Evolutionary conservation across 92 coral and sea anemone species (phyloP).

Genomic region (Bergia puertoricense): DNA sequence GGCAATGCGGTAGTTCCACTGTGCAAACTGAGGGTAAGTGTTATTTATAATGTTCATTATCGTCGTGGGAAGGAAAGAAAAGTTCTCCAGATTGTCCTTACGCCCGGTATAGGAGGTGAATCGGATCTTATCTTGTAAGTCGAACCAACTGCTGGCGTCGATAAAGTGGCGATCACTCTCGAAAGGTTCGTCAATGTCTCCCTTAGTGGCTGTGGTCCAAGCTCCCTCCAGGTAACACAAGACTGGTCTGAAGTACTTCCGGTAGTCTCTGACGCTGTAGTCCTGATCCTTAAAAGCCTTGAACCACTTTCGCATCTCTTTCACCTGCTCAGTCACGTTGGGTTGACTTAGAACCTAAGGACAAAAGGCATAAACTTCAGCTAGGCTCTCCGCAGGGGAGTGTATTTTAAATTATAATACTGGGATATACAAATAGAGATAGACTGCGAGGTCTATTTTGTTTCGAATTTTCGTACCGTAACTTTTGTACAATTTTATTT

Average conservation of each 20-base stretch:
- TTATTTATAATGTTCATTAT: slow-evolving; percentile 79
- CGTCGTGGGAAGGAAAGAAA: slow-evolving; percentile 83
- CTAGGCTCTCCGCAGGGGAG: too few species aligned
- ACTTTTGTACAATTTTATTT: too few species aligned
- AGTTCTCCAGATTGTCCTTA: slow-evolving; percentile 91
- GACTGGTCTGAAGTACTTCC: slow-evolving; percentile 86
- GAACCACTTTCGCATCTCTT: slow-evolving; percentile 93
- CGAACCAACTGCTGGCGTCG: slow-evolving; percentile 90
- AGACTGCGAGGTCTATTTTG: too few species aligned
- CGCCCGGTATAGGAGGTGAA: slow-evolving; percentile 94
- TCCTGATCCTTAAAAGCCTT: slow-evolving; percentile 82
- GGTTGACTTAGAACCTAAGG: background rate
- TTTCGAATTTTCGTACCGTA: too few species aligned
- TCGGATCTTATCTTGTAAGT: slow-evolving; percentile 87
- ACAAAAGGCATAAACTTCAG: background rate
- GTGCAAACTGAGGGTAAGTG: slow-evolving; percentile 78
- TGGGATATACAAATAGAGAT: too few species aligned
- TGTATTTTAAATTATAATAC: too few species aligned
- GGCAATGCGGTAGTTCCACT: slow-evolving; percentile 78
- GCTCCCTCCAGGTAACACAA: slow-evolving; percentile 90
- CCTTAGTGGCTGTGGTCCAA: slow-evolving; percentile 73
- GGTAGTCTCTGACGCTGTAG: slow-evolving; percentile 74
- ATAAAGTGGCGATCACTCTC: slow-evolving; percentile 93
- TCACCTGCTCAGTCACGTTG: slow-evolving; percentile 58
- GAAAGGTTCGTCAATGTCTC: slow-evolving; percentile 85